These are phyloP conservation scores for Macroglossus sobrinus DNA, from an alignment of 2,113 vertebrate genomes.

Conservation along the genomic window DNA sequence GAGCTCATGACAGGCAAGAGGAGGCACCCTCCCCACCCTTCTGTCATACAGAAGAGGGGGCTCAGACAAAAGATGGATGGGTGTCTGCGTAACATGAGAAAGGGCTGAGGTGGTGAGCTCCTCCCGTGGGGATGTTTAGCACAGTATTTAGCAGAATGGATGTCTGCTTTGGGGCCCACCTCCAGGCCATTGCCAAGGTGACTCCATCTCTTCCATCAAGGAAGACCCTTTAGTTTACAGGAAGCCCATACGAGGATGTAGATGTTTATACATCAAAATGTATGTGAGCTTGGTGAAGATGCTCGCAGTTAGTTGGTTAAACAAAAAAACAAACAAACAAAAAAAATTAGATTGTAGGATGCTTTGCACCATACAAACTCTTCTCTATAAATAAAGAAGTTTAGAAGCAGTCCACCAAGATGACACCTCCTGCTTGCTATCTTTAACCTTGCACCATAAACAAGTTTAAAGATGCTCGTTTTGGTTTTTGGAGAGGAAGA, in stretches of 20 bases:
- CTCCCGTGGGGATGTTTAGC: too few relatives aligned
- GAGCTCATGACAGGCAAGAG: neutral
- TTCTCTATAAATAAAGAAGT: neutral
- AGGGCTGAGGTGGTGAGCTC: neutral
- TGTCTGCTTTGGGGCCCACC: neutral
- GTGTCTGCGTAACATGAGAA: neutral
- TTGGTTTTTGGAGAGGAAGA: conserved; percentile 34
- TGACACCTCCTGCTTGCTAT: neutral
- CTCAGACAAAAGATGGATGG: neutral
- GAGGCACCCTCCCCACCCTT: rapidly evolving
- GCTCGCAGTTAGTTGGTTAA: neutral
- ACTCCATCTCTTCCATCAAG: neutral
- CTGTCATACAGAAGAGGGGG: neutral
- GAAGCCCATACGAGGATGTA: neutral
- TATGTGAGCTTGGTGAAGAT: neutral
- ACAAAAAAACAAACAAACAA: neutral
- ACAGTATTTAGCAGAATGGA: neutral
- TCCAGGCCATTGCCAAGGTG: neutral
- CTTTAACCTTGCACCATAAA: conserved; percentile 26
- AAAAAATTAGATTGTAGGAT: neutral
- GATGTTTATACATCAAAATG: neutral
- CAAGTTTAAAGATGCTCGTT: conserved; percentile 13
- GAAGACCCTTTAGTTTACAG: neutral
- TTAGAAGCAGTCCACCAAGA: neutral
- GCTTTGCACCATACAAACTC: neutral